phyloP scores from a whole-genome alignment of 1,140 invertebrate species.

The Drosophila azteca region DNA sequence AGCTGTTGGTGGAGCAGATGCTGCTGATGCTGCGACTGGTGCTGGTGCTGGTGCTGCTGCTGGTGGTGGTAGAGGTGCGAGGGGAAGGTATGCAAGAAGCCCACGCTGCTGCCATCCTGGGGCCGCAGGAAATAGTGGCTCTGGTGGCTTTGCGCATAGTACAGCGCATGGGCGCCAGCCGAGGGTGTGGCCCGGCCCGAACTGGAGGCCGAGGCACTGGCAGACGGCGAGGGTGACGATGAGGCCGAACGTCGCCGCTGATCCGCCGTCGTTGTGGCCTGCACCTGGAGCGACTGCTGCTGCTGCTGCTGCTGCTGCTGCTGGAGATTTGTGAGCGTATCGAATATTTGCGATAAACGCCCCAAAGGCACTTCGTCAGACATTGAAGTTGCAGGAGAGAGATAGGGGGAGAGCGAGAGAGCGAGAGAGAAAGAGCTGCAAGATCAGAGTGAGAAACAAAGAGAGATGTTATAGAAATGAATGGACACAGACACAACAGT shows the following conservation, averaged over 20 bases:
- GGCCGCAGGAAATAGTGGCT: constrained; percentile 70
- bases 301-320: constrained; percentile 84
- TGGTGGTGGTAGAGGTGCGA: constrained; percentile 62
- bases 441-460: not conserved
- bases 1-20: constrained; percentile 41
- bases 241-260: constrained; percentile 69
- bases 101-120: constrained; percentile 54
- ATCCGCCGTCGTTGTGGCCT: constrained; percentile 25
- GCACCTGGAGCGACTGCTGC: constrained; percentile 47
- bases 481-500: too few species aligned
- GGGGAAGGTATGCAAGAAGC: constrained; percentile 75
- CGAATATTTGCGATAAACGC: constrained; percentile 91
- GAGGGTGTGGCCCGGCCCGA: constrained; percentile 69
- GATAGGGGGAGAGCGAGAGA: constrained; percentile 10
- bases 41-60: constrained; percentile 43
- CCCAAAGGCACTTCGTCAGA: constrained; percentile 86
- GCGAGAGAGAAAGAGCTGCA: constrained; percentile 14
- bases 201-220: constrained; percentile 64
- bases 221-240: constrained; percentile 74
- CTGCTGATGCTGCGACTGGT: constrained; percentile 28
- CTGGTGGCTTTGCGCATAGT: constrained; percentile 57
- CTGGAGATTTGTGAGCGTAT: constrained; percentile 89
- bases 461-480: too few species aligned
- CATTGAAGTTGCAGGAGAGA: constrained; percentile 74
- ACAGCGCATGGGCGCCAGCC: constrained; percentile 51